Base-by-base conservation (phyloP, 2,797 vertebrate genomes). In the Crypturellus tataupa region DNA sequence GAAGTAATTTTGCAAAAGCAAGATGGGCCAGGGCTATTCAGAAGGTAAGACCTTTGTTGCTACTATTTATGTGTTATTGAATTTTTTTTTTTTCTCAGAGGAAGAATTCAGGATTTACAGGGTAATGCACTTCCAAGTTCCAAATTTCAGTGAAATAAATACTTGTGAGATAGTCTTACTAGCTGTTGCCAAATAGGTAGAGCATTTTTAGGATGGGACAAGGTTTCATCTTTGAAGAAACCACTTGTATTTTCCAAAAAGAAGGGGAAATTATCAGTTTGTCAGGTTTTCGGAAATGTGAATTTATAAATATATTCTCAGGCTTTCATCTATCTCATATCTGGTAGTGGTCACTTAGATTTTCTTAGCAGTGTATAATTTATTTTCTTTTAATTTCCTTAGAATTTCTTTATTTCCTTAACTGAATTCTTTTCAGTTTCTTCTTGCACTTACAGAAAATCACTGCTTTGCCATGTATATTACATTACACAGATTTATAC, bases 11-110 rank as follows among this genome's bases (percentile, higher is more conserved):
- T 85, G 90, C 94, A 82, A 96, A 92, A 96, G 95, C 96, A 67
- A 95, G 96, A 91, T 97, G 97, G 97, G 95, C 91, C 80, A 94
- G 81, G 63, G 96, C 94, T 49, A 91, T 98, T 95, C 91, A 97
- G 71, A 97, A 97, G 97, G 97, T 97, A 96, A 92, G 97, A 90
- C 9, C 14, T 64, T 8, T 87, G 64, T 67, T 90, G 37, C 81
- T 79, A n/a, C 9, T 68, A 60, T 40, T 76, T 13, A 31, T 67
- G 18, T 39, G 16, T 73, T 39, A 7, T 15, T 83, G 59, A 42
- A 79, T 81, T 3, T 40, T 81, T 65, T 47, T 47, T 47, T 4
- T 39, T 84, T 65, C 15, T 40, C 8, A n/a, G 8, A 44, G 12
- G 31, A 12, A 85, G 27, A 75, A 58, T 44, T 63, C 69, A 31